A percentile compares a stretch with the other conserved stretches of the same genome.
Conservation (phyloP, 2,113 vertebrate genomes). For the Psilopsiagon aymara region DNA sequence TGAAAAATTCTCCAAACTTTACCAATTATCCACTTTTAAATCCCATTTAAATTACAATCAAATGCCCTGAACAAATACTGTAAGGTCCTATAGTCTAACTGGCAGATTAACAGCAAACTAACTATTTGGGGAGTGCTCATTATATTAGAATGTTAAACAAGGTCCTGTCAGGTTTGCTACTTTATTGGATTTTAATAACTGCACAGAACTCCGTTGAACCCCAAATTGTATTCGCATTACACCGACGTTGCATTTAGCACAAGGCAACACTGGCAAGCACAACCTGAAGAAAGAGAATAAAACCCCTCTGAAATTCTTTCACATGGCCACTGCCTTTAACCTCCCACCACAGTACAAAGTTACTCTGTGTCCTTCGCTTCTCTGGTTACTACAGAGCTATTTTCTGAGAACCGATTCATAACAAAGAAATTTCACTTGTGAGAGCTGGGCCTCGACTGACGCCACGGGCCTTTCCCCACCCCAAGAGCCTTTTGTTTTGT, state of each 20-base stretch:
- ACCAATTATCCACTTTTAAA: constrained; percentile 59
- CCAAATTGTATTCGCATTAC: constrained; percentile 53
- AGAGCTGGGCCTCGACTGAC: constrained; percentile 81
- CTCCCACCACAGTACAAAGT: constrained; percentile 82
- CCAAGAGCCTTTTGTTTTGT: constrained; percentile 88
- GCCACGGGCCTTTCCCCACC: constrained; percentile 86
- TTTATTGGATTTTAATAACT: constrained; percentile 64
- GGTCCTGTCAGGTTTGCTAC: constrained; percentile 34
- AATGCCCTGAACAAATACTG: constrained; percentile 50
- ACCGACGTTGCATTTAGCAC: constrained; percentile 28
- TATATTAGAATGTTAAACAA: constrained; percentile 61
- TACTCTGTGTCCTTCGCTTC: constrained; percentile 84
- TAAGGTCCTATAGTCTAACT: constrained; percentile 54
- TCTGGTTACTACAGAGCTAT: constrained; percentile 84
- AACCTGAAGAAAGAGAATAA: constrained; percentile 70
- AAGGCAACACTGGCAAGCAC: constrained; percentile 69
- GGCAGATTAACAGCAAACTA: constrained; percentile 64
- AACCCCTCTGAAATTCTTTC: constrained; percentile 80
- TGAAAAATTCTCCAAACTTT: constrained; percentile 47
- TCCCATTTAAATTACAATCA: constrained; percentile 61
- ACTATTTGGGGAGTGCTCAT: constrained; percentile 22
- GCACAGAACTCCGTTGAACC: constrained; percentile 16
- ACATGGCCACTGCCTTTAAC: constrained; percentile 81
- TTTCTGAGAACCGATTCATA: constrained; percentile 85
- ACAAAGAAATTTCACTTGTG: constrained; percentile 85